Percentiles rank a stretch among this genome's conserved stretches.
phyloP scores from a whole-genome alignment of 2,113 vertebrate species.

The Neofelis nebulosa region DNA sequence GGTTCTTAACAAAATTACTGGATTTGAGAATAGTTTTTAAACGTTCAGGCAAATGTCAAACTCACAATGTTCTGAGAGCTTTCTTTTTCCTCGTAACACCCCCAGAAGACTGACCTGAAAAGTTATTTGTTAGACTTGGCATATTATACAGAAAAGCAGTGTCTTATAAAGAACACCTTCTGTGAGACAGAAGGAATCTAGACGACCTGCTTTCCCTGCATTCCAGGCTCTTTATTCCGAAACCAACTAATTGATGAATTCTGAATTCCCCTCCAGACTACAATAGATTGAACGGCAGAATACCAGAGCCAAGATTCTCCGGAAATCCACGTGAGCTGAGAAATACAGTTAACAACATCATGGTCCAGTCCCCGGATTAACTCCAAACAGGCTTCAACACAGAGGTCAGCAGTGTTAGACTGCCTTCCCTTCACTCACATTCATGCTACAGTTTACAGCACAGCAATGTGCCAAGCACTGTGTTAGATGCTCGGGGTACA shows the following conservation, averaged over 20 bases:
- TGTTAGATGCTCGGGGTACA: not conserved
- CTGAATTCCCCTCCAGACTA: not conserved
- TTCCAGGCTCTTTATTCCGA: constrained; percentile 20
- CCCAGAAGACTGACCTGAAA: constrained; percentile 17
- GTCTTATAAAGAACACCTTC: not conserved
- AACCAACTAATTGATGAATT: constrained; percentile 3
- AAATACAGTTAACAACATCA: not conserved
- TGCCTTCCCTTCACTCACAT: not conserved
- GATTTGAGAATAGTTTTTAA: constrained; percentile 27
- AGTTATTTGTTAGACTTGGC: not conserved
- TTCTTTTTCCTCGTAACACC: not conserved
- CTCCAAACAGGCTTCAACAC: not conserved
- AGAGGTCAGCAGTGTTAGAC: not conserved
- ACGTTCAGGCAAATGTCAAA: not conserved
- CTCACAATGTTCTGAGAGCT: not conserved
- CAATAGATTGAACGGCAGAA: constrained; percentile 1
- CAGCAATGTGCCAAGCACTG: not conserved
- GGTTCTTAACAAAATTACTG: not conserved
- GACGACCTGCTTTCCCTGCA: not conserved
- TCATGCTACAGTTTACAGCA: not conserved
- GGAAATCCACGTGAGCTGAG: not conserved
- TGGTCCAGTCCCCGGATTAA: not conserved
- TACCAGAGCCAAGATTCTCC: constrained; percentile 2
- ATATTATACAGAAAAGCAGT: not conserved
- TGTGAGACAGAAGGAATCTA: not conserved